Percentiles rank a stretch among this genome's conserved stretches.
phyloP scores from a whole-genome alignment of 2,888 invertebrate species.

The Acheta domesticus region DNA sequence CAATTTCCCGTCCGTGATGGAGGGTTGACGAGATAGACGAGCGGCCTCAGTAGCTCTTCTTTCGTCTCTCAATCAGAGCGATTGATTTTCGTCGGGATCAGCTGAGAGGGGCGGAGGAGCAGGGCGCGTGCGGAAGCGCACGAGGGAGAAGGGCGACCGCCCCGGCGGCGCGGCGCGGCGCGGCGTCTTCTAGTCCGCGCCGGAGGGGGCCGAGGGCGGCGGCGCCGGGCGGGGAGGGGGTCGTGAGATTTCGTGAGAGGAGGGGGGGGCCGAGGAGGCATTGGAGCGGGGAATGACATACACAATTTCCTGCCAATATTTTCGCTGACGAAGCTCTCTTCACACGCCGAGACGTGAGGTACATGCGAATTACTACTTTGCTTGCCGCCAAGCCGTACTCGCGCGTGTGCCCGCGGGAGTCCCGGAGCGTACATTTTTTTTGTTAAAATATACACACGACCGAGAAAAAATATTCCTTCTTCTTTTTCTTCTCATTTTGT shows the following conservation, averaged over 20 bases:
- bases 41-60: background rate
- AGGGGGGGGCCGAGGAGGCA: background rate
- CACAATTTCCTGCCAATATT: conserved; percentile 18
- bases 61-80: background rate
- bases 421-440: background rate
- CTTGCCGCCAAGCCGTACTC: background rate
- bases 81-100: background rate
- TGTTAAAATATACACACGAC: conserved; percentile 2
- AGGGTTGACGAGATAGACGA: background rate
- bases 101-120: background rate
- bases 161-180: no score
- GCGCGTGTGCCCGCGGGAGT: no score
- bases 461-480: background rate
- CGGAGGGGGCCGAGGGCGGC: no score
- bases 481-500: no score
- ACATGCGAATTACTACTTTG: conserved; percentile 6
- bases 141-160: no score
- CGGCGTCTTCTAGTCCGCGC: no score
- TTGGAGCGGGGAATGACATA: background rate
- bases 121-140: no score
- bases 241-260: background rate
- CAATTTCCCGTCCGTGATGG: conserved; percentile 18
- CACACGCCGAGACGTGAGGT: background rate
- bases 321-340: conserved; percentile 10
- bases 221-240: no score